Percentiles rank a stretch among this genome's conserved stretches.
phyloP scores from a whole-genome alignment of 2,888 invertebrate species.

The Protula sp. region DNA sequence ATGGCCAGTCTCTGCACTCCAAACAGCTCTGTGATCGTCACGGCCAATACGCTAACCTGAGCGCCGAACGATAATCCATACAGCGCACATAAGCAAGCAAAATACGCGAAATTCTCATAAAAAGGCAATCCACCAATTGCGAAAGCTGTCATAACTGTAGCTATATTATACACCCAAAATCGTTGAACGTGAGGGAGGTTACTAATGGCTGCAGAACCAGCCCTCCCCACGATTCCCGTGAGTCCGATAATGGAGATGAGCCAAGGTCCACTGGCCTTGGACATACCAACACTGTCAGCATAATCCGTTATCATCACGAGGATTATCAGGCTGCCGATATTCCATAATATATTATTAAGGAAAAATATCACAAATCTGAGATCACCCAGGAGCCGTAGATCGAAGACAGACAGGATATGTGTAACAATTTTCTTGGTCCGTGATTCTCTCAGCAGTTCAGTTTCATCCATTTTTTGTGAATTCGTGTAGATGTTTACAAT shows the following conservation, averaged over 20 bases:
- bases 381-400: neutral
- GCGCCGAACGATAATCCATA: neutral
- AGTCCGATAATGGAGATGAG: neutral
- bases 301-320: neutral
- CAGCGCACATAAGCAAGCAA: neutral
- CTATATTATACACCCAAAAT: neutral
- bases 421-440: too few species aligned
- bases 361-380: neutral
- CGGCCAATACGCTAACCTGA: neutral
- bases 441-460: neutral
- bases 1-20: neutral
- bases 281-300: neutral
- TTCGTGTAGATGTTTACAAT: too few species aligned
- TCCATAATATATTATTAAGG: neutral
- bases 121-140: neutral
- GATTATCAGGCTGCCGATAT: neutral
- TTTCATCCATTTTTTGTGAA: too few species aligned
- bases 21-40: neutral
- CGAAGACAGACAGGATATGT: neutral
- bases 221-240: neutral
- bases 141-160: neutral
- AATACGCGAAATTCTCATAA: neutral
- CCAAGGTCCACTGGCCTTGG: neutral
- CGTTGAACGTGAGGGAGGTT: neutral
- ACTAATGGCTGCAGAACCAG: neutral